phyloP scores from a whole-genome alignment of 2,888 invertebrate species.

The Hirtodrosophila cameraria region DNA sequence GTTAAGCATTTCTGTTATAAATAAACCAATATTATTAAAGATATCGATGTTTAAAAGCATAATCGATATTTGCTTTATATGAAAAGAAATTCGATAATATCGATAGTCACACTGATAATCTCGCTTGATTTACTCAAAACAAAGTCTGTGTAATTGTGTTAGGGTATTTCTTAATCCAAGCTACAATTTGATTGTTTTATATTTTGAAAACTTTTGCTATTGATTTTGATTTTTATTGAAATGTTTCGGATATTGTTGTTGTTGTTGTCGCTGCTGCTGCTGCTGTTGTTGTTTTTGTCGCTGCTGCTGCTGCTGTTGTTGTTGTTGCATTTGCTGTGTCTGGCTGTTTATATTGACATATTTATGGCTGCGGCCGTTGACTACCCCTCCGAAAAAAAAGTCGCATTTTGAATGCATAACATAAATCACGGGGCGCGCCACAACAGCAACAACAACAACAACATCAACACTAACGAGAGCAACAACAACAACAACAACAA shows the following conservation, averaged over 20 bases:
- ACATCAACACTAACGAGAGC: conserved; percentile 11
- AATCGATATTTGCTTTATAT: too few species aligned
- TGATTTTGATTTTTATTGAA: conserved; percentile 78
- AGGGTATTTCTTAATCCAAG: conserved; percentile 21
- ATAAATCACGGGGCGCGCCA: conserved; percentile 74
- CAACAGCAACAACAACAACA: conserved; percentile 9
- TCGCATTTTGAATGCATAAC: conserved; percentile 55
- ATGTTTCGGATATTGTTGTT: conserved; percentile 67
- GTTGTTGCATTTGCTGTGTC: conserved; percentile 56
- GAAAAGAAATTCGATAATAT: too few species aligned
- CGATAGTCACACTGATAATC: too few species aligned
- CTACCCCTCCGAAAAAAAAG: conserved; percentile 29
- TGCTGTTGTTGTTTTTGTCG: conserved; percentile 48
- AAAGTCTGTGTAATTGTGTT: too few species aligned
- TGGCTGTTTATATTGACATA: conserved; percentile 73
- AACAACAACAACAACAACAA: conserved; percentile 26
- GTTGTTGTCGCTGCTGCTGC: conserved; percentile 19
- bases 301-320: conserved; percentile 42
- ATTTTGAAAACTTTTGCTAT: conserved; percentile 47
- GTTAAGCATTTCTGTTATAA: too few species aligned
- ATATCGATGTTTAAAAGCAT: too few species aligned
- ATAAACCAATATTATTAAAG: too few species aligned
- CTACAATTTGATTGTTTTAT: neutral
- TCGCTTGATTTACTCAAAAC: too few species aligned
- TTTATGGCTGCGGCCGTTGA: conserved; percentile 65